Percentiles rank a stretch among this genome's conserved stretches.
Conservation (phyloP, 2,888 invertebrate species). For the Salticus scenicus region DNA sequence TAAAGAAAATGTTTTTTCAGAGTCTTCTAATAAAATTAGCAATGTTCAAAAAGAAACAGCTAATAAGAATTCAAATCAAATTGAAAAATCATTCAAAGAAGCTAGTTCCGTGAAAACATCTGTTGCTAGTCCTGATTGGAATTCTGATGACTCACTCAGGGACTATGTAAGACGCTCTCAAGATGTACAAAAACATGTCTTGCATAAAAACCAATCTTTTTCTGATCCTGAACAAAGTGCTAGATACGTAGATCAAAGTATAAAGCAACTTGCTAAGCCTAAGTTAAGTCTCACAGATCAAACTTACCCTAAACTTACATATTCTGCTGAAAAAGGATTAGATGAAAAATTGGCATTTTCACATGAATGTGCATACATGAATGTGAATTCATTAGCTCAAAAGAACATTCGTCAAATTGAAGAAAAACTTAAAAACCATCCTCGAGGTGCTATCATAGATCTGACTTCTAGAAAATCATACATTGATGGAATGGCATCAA, state of each 20-base stretch:
- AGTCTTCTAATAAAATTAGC: slow-evolving; percentile 24
- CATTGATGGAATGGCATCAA: slow-evolving; percentile 51
- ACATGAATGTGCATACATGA: slow-evolving; percentile 56
- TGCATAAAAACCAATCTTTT: slow-evolving; percentile 60
- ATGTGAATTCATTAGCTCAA: slow-evolving; percentile 58
- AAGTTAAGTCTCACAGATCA: slow-evolving; percentile 52
- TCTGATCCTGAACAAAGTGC: slow-evolving; percentile 56
- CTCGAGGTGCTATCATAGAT: slow-evolving; percentile 69
- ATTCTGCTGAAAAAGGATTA: slow-evolving; percentile 41
- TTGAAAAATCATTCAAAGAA: not conserved
- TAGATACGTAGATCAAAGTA: slow-evolving; percentile 18
- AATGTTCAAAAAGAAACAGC: not conserved
- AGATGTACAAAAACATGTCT: slow-evolving; percentile 36
- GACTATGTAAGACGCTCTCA: slow-evolving; percentile 50
- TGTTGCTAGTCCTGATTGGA: slow-evolving; percentile 37
- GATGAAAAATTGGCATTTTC: slow-evolving; percentile 39
- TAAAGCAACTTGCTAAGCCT: slow-evolving; percentile 45
- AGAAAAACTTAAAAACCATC: slow-evolving; percentile 63
- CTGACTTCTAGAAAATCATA: slow-evolving; percentile 70
- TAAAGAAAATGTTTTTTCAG: slow-evolving; percentile 33
- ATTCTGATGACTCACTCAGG: slow-evolving; percentile 36
- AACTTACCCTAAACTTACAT: slow-evolving; percentile 50
- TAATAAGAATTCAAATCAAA: slow-evolving; percentile 16
- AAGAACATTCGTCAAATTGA: slow-evolving; percentile 69
- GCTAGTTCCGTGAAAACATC: not conserved